Percentiles rank a stretch among this genome's conserved stretches.
phyloP scores from a whole-genome alignment of 2,888 invertebrate species.

The Nephrotoma appendiculata region DNA sequence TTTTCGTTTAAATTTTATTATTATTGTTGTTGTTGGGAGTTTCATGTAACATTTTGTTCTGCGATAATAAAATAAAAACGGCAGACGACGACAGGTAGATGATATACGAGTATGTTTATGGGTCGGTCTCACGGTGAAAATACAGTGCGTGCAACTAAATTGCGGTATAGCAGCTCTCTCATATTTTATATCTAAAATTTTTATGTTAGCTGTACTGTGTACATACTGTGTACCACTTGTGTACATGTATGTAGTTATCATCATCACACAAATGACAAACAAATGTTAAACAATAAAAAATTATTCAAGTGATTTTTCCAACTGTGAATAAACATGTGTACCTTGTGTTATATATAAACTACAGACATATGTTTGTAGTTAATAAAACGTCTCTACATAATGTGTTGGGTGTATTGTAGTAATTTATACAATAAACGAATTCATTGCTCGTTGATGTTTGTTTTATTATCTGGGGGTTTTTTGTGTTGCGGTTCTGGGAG shows the following conservation, averaged over 20 bases:
- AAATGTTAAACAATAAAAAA: not conserved
- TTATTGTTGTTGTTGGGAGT: not conserved
- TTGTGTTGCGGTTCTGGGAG: not conserved
- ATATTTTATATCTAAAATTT: no score
- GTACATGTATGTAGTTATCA: no score
- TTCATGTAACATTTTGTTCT: not conserved
- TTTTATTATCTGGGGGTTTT: not conserved
- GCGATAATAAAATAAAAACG: not conserved
- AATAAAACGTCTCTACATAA: not conserved
- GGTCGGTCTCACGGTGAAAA: not conserved
- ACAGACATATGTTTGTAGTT: not conserved
- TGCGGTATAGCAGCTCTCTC: not conserved
- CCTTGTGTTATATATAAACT: not conserved
- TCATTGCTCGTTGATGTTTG: not conserved
- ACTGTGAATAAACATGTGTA: not conserved
- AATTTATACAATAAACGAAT: not conserved
- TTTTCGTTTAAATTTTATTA: not conserved
- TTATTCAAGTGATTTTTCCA: not conserved
- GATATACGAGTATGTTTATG: not conserved
- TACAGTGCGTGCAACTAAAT: not conserved
- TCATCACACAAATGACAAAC: not conserved
- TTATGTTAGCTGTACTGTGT: no score
- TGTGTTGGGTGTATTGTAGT: not conserved
- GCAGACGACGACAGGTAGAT: not conserved
- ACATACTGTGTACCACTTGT: no score